A percentile compares a stretch with the other conserved stretches of the same genome.
phyloP scores from a whole-genome alignment of 1,140 invertebrate genomes.

The Drosophila mauritiana region DNA sequence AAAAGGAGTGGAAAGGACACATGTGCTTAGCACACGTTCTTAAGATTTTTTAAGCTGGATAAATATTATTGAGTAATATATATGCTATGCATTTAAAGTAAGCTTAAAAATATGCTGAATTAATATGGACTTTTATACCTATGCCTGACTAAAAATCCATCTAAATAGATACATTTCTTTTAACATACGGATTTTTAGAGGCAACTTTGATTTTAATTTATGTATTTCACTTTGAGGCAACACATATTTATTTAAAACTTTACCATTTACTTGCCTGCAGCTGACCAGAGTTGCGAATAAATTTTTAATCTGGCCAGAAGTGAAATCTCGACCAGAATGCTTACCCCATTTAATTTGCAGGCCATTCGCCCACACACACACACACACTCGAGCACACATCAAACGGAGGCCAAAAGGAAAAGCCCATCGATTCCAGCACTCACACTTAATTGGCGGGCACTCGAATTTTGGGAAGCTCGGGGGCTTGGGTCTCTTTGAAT shows the following conservation, averaged over 20 bases:
- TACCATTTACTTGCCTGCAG: conserved; percentile 15
- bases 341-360: conserved; percentile 51
- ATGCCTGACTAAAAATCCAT: no score
- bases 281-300: conserved; percentile 25
- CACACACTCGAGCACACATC: conserved; percentile 26
- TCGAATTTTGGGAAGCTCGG: conserved; percentile 14
- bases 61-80: no score
- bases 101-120: no score
- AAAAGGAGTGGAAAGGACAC: background rate
- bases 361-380: conserved; percentile 28
- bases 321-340: conserved; percentile 26
- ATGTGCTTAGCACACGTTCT: background rate
- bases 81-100: no score
- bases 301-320: conserved; percentile 43
- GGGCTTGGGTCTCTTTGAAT: conserved; percentile 46
- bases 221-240: no score
- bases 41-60: no score
- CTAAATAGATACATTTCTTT: no score
- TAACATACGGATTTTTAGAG: no score
- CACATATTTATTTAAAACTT: conserved; percentile 3
- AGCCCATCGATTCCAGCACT: conserved; percentile 56
- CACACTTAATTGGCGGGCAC: conserved; percentile 68
- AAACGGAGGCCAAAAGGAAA: conserved; percentile 28
- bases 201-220: no score
- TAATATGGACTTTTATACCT: no score